Evolutionary conservation across 2,797 vertebrate genomes (phyloP).

Genomic region (Myiotriccus ornatus): DNA sequence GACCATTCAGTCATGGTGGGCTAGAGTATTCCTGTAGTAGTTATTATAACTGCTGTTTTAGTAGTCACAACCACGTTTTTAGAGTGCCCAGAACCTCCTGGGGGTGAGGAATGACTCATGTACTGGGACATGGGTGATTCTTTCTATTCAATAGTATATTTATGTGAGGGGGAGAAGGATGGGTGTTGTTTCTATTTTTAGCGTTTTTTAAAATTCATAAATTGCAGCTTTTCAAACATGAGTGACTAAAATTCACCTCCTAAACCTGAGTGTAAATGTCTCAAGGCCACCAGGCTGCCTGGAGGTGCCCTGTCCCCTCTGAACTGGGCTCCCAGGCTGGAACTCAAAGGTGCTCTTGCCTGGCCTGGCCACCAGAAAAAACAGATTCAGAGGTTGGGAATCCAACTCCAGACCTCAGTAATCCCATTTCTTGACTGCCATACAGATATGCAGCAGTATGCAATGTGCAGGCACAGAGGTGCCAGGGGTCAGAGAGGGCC

Average conservation of each 20-base stretch:
- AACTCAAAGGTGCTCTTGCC: neutral
- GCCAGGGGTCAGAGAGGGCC: neutral
- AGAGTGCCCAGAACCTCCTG: neutral
- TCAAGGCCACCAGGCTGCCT: neutral
- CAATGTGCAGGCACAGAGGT: neutral
- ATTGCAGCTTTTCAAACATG: neutral
- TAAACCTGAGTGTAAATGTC: neutral
- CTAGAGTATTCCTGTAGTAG: neutral
- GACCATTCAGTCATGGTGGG: neutral
- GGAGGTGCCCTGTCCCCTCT: neutral
- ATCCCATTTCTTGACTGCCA: neutral
- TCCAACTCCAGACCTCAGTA: neutral
- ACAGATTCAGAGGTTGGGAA: neutral
- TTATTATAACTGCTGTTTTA: neutral
- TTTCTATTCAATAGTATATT: neutral
- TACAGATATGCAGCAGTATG: neutral
- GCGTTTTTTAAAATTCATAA: neutral
- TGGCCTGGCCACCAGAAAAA: neutral
- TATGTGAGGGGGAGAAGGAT: neutral
- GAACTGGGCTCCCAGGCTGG: neutral
- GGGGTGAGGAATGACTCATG: neutral
- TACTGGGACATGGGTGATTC: neutral
- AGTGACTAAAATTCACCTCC: neutral
- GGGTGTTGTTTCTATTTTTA: neutral
- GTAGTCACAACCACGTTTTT: neutral